Evolutionary conservation across 2,888 invertebrate genomes (phyloP), one percentile per base, ranked within the genome.

Genomic region (Hydrotaea diabolus): DNA sequence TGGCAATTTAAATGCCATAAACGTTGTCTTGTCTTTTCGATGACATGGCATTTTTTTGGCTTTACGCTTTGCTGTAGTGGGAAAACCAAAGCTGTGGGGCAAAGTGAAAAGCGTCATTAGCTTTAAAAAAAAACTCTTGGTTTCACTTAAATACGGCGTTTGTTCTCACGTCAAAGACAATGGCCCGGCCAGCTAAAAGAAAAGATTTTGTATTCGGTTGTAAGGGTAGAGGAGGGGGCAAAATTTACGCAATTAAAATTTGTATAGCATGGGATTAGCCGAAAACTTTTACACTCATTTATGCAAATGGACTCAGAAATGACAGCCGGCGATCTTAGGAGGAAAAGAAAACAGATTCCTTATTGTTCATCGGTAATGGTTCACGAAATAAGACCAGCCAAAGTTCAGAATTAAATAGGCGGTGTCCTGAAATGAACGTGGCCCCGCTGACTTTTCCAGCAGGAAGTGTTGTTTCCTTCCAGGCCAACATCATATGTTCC

Each of bases 1-100:
- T 77, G 74, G 73, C 77, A 69, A 64, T 71, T 69, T 83, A 74
- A 83, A 80, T 77, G 77, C 43, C 62, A 80, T 74, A 83, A 71
- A 46, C 69, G 57, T 49, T 77, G 49, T 7, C 36, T 17, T 62
- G 49, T 66, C 5, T 39, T n/a, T 15, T 17, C 31, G 43, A n/a
- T n/a, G n/a, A n/a, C n/a, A n/a, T n/a, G n/a, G n/a, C n/a, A n/a
- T n/a, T 43, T 31, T 31, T 31, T 31, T 31, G 2, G 7, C 7
- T 31, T 31, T 31, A 31, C n/a, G n/a, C n/a, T 31, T 31, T 31
- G 2, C 7, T 31, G 2, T 31, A 7, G 7, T 2, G 31, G 31
- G 31, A 31, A 31, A 31, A 31, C 31, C 7, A 31, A 31, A 31
- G 26, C 15, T 26, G 26, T 3, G 43, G 9, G 43, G 31, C 7